Conservation (phyloP, 2,113 vertebrate species). For the Physeter macrocephalus region DNA sequence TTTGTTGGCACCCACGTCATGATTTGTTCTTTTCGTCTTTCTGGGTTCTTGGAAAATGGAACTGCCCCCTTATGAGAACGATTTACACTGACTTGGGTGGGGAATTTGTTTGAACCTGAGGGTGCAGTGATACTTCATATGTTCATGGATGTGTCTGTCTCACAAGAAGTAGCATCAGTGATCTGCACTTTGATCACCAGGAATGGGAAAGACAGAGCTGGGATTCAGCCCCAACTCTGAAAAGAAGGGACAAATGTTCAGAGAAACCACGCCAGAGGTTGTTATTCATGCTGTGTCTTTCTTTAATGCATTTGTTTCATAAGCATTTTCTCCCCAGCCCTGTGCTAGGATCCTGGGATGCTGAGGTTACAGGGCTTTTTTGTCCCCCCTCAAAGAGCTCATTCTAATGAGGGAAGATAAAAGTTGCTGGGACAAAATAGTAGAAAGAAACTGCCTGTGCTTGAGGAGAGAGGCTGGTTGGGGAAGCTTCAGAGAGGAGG, state of each 20-base stretch:
- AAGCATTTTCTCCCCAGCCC: not conserved
- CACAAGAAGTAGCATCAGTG: not conserved
- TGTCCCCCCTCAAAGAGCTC: not conserved
- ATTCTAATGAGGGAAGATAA: not conserved
- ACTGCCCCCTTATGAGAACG: not conserved
- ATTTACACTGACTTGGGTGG: not conserved
- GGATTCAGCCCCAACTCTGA: not conserved
- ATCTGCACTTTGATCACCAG: not conserved
- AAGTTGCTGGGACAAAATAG: not conserved
- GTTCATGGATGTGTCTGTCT: not conserved
- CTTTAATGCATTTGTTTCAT: not conserved
- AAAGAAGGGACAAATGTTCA: slow-evolving; percentile 6
- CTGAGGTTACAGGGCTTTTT: slow-evolving; percentile 4
- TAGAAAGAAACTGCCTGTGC: not conserved
- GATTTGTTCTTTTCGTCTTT: not conserved
- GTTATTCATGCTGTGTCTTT: not conserved
- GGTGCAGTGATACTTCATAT: not conserved
- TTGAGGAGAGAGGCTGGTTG: not conserved
- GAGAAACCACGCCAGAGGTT: not conserved
- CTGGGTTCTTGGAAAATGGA: not conserved
- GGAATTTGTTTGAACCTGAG: slow-evolving; percentile 13
- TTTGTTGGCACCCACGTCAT: not conserved
- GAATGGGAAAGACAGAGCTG: not conserved
- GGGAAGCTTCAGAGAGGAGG: not conserved
- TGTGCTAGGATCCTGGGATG: not conserved